These are phyloP conservation scores for Lepisosteus osseus DNA, from an alignment of 2,113 vertebrate genomes.

Conservation along the genomic window DNA sequence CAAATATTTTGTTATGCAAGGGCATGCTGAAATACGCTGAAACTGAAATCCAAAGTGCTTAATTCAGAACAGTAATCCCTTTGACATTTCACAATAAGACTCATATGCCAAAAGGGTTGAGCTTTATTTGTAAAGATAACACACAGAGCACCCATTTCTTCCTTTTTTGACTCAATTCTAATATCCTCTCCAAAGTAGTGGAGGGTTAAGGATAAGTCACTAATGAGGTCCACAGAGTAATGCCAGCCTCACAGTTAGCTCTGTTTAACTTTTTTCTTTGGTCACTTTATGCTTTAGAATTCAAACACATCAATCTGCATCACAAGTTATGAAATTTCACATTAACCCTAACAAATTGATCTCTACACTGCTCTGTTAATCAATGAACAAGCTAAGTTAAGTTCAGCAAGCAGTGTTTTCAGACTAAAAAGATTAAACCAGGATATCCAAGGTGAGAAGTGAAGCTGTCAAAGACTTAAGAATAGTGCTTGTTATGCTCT, in stretches of 20 bases:
- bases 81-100: conserved; percentile 23
- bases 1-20: conserved; percentile 28
- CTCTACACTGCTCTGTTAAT: too few relatives aligned
- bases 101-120: conserved; percentile 15
- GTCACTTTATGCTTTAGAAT: background rate
- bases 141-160: conserved; percentile 20
- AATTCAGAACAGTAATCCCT: conserved; percentile 22
- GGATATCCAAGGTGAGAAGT: too few relatives aligned
- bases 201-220: conserved; percentile 28
- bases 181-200: conserved; percentile 28
- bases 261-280: conserved; percentile 16
- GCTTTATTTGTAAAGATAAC: conserved; percentile 29
- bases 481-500: too few relatives aligned
- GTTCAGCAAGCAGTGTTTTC: too few relatives aligned
- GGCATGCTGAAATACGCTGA: background rate
- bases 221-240: conserved; percentile 39
- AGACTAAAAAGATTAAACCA: too few relatives aligned
- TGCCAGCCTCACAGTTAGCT: conserved; percentile 2
- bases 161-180: conserved; percentile 23
- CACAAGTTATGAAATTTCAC: background rate
- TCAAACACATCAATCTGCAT: too few relatives aligned
- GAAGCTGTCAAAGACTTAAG: too few relatives aligned
- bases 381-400: too few relatives aligned
- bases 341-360: background rate
- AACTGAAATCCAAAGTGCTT: conserved; percentile 16